phyloP scores from a whole-genome alignment of 2,797 vertebrate genomes.

The Macroramphosus scolopax region DNA sequence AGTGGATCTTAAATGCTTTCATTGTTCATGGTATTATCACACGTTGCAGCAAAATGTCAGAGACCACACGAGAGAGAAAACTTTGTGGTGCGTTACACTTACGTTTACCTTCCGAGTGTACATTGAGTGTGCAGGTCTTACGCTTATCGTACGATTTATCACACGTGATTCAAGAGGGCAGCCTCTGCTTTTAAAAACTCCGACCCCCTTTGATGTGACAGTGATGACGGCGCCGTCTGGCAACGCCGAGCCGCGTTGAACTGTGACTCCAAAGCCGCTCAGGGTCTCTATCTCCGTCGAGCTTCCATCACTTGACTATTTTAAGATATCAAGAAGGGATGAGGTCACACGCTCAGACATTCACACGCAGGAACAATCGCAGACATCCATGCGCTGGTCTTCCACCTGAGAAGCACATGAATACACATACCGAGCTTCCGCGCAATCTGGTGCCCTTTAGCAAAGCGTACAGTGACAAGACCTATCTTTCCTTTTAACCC shows the following conservation, averaged over 20 bases:
- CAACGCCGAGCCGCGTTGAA: constrained; percentile 70
- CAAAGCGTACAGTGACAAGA: constrained; percentile 69
- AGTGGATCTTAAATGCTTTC: not conserved
- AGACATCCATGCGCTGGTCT: constrained; percentile 22
- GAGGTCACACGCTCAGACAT: constrained; percentile 11
- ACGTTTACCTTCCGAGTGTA: too few relatives aligned
- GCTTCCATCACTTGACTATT: constrained; percentile 79
- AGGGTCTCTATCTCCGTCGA: constrained; percentile 65
- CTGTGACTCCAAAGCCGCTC: constrained; percentile 69
- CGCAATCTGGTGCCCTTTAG: constrained; percentile 66
- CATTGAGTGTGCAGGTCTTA: constrained; percentile 3
- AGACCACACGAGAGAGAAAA: too few relatives aligned
- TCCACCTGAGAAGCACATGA: constrained; percentile 30
- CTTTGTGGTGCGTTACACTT: too few relatives aligned
- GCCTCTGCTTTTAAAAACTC: constrained; percentile 51
- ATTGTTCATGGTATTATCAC: not conserved
- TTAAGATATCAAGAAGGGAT: constrained; percentile 69
- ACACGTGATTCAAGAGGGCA: constrained; percentile 49
- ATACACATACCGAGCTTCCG: constrained; percentile 36
- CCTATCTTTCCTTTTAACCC: constrained; percentile 81
- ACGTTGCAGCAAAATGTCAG: too few relatives aligned
- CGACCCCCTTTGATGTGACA: constrained; percentile 70
- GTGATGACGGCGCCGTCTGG: constrained; percentile 69
- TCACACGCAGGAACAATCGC: constrained; percentile 31
- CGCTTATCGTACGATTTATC: constrained; percentile 34